phyloP scores from a whole-genome alignment of 1,140 invertebrate genomes.

The Calephelis nemesis region DNA sequence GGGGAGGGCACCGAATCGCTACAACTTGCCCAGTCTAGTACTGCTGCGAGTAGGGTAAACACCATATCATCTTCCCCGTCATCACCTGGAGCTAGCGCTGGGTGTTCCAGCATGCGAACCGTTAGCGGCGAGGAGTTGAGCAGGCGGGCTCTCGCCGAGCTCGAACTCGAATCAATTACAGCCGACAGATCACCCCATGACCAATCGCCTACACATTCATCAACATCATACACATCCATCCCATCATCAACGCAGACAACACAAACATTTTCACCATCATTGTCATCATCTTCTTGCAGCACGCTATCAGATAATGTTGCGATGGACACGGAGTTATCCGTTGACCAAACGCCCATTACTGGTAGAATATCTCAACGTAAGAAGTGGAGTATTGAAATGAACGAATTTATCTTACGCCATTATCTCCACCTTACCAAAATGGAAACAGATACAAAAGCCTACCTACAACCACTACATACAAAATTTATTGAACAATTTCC shows the following conservation, averaged over 20 bases:
- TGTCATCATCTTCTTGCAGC: not conserved
- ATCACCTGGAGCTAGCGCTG: not conserved
- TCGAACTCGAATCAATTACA: not conserved
- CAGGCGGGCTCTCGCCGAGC: not conserved
- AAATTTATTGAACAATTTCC: conserved; percentile 20
- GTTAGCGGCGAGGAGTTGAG: not conserved
- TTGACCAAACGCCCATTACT: not conserved
- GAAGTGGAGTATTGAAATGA: conserved; percentile 24
- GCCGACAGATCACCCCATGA: not conserved
- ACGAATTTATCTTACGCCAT: conserved; percentile 22
- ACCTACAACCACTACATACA: conserved; percentile 19
- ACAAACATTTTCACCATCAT: not conserved
- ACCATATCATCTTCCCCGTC: not conserved
- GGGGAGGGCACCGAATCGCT: too few relatives aligned
- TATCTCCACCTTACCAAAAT: conserved; percentile 20
- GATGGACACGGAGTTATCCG: not conserved
- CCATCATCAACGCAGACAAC: not conserved
- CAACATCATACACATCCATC: not conserved
- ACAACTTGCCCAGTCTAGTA: too few relatives aligned
- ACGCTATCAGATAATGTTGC: not conserved
- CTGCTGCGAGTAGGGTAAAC: too few relatives aligned
- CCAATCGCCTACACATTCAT: not conserved
- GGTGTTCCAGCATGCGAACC: not conserved
- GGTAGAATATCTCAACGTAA: not conserved
- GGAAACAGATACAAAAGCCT: conserved; percentile 18